Conservation (phyloP, 2,797 vertebrate species). For the Podarcis lilfordi region DNA sequence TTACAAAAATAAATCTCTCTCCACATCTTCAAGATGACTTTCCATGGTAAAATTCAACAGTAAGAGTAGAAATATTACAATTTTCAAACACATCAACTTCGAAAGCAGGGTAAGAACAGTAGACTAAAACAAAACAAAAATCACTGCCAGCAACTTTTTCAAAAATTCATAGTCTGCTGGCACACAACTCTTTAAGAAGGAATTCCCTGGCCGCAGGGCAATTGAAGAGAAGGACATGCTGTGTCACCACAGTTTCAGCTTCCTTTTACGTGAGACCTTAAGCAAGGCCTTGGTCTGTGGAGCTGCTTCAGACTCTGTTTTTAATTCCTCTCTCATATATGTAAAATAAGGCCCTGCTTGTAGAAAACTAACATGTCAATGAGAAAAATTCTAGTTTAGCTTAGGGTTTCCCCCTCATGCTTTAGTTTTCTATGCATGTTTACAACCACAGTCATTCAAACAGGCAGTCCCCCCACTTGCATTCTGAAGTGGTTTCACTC, state of each 20-base stretch:
- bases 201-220: neutral
- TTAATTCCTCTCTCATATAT: neutral
- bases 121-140: neutral
- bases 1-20: neutral
- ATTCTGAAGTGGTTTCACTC: neutral
- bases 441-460: neutral
- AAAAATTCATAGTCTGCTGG: neutral
- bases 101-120: neutral
- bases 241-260: neutral
- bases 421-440: neutral
- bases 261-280: neutral
- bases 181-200: neutral
- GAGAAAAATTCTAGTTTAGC: neutral
- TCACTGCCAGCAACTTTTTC: neutral
- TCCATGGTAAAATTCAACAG: neutral
- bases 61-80: neutral
- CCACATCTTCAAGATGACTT: neutral
- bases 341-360: neutral
- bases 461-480: neutral
- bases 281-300: neutral
- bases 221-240: neutral
- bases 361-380: neutral
- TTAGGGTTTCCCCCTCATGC: neutral
- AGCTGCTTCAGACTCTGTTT: neutral
- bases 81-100: neutral